A percentile compares a stretch with the other conserved stretches of the same genome.
These are phyloP conservation scores for Epicauta chinensis DNA, from an alignment of 1,140 invertebrate genomes.

Conservation along the genomic window DNA sequence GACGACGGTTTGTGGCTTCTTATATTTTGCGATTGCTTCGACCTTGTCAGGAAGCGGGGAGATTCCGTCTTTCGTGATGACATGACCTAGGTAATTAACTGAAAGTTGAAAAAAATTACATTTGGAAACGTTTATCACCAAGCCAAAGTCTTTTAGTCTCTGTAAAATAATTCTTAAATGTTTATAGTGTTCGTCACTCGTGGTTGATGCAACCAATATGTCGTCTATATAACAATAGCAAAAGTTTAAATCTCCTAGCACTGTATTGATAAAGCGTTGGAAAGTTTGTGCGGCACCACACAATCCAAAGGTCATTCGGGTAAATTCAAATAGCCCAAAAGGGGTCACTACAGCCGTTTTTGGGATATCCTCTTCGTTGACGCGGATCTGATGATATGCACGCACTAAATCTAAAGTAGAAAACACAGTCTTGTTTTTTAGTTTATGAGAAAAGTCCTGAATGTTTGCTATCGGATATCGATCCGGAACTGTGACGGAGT, in stretches of 20 bases:
- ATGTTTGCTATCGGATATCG: conserved; percentile 34
- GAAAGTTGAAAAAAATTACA: conserved; percentile 22
- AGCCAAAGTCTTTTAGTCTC: conserved; percentile 20
- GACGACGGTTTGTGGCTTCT: conserved; percentile 20
- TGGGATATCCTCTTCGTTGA: conserved; percentile 31
- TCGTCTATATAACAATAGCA: conserved; percentile 32
- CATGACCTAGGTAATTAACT: conserved; percentile 35
- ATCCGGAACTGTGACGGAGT: conserved; percentile 41
- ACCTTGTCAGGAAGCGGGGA: conserved; percentile 32
- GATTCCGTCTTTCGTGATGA: conserved; percentile 26
- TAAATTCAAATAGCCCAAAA: conserved; percentile 41
- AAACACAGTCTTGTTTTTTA: conserved; percentile 42
- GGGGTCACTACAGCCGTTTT: conserved; percentile 41
- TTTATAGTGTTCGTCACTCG: conserved; percentile 31
- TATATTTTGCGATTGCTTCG: conserved; percentile 36
- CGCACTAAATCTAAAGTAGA: conserved; percentile 44
- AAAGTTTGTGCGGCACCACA: conserved; percentile 38
- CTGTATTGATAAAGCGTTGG: conserved; percentile 19
- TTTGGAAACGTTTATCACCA: conserved; percentile 34
- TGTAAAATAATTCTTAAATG: conserved; percentile 29
- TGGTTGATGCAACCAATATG: too few species aligned
- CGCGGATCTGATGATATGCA: conserved; percentile 46
- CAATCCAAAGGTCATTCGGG: conserved; percentile 40
- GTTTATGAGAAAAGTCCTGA: conserved; percentile 32
- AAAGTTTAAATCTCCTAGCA: conserved; percentile 17